Evolutionary conservation across 2,888 invertebrate genomes (phyloP), one percentile per base, ranked within the genome.

Genomic region (Aporophyla nigra): DNA sequence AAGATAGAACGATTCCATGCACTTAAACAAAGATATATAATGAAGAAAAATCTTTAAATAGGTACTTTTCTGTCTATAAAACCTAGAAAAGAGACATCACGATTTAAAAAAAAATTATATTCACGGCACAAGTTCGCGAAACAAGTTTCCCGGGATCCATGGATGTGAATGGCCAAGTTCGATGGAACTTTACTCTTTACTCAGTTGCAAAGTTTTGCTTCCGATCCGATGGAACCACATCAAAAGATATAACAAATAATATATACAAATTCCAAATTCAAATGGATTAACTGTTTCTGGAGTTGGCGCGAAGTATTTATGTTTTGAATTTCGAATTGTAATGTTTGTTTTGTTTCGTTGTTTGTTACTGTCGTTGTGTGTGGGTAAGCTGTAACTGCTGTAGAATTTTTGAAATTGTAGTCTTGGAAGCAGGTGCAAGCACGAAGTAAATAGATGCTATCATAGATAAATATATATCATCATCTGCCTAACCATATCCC

Each of bases 91-190:
- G 43, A 75, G 80, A 73, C 68, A 68, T 46, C 67, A 70, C 27
- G 70, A 70, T 54, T 88, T 80, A 85, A n/a, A n/a, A n/a, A n/a
- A n/a, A n/a, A 89, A 90, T 91, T 87, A 90, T 87, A 90, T 91
- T 89, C 90, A 88, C 88, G 83, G 88, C 85, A 79, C 80, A 91
- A 90, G 88, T 90, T 90, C 51, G 62, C 61, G 61, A 80, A 83
- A 70, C 74, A 88, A 92, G 90, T 92, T 91, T 75, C 74, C 75
- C 75, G 84, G 87, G 86, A 88, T 87, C 89, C 82, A 83, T 82
- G 86, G 84, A 88, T 79, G 78, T 85, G 88, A 88, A 92, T 91
- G 88, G 88, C 85, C 78, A 92, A 92, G 92, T 92, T 92, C 83
- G 84, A 80, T 78, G 71, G 73, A 92, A 92, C 91, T 91, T 91